Evolutionary conservation across 2,113 vertebrate species (phyloP), one percentile per base, ranked within the genome.

Genomic region (Spheniscus mendiculus): DNA sequence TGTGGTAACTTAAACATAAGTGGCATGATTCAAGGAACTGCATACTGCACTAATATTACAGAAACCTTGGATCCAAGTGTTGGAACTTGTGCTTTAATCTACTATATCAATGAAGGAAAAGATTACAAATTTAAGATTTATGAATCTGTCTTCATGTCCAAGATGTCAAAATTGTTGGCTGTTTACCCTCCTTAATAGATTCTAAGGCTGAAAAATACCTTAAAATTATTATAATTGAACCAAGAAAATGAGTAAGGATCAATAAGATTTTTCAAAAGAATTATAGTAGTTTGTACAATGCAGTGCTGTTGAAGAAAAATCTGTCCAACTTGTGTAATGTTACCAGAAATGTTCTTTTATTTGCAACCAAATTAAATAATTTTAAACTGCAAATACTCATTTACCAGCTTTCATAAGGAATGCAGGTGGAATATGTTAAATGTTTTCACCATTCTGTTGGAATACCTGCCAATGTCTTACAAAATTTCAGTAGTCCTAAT

Each of bases 1-100:
- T 56, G 38, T 5, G 4, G 59, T 62, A 47, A 55, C 19, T 53
- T 53, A n/a, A 27, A 63, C 4, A 2, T 47, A 30, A 22, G 16
- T 12, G 9, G 7, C 1, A 4, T 30, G 23, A 34, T 2, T 19
- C 26, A 82, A 50, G 30, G 47, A 76, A 8, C 26, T 76, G 44
- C 32, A 1, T 23, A 2, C n/a, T 62, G 38, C 40, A 1, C 26
- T 23, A 8, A 1, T 53, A 7, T 36, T 21, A 21, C 18, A 15
- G 53, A 40, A 58, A 9, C 22, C 38, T 61, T 18, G 21, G 6
- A n/a, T 42, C 32, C 42, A 50, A 22, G 20, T 16, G 12, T 36
- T 71, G 7, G 2, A 77, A 55, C 16, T 6, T n/a, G 12, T 40
- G 32, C 25, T 70, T 94, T 89, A 25, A 53, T 62, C 26, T 50